Evolutionary conservation across 2,888 invertebrate genomes (phyloP).

Genomic region (Gibbula magus): DNA sequence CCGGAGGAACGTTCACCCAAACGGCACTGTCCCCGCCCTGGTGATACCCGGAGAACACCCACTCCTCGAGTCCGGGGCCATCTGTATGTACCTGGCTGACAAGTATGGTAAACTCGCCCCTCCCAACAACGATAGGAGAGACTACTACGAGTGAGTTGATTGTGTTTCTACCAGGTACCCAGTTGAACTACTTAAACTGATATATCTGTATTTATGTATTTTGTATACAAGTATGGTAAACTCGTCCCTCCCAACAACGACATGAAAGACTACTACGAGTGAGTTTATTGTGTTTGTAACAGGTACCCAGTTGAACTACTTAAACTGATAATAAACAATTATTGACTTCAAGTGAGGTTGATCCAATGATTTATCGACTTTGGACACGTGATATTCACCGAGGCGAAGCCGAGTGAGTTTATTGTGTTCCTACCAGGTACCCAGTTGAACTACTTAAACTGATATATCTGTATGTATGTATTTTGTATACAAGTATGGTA

Average conservation of each 20-base stretch:
- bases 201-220: no score
- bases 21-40: conserved; percentile 54
- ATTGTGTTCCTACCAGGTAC: conserved; percentile 30
- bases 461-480: conserved; percentile 48
- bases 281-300: no score
- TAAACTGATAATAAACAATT: no score
- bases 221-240: neutral
- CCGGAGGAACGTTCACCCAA: conserved; percentile 45
- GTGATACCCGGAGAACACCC: conserved; percentile 54
- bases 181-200: no score
- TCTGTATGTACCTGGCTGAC: conserved; percentile 64
- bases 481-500: conserved; percentile 57
- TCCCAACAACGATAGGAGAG: conserved; percentile 44
- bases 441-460: no score
- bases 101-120: conserved; percentile 54
- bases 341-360: no score
- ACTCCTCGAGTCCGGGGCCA: conserved; percentile 65
- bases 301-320: no score
- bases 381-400: no score
- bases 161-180: no score
- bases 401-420: no score
- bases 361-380: no score
- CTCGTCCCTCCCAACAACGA: conserved; percentile 16
- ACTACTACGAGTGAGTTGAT: conserved; percentile 46
- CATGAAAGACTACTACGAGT: conserved; percentile 53